Evolutionary conservation across 2,888 invertebrate species (phyloP).

Genomic region (Sialis fuliginosa): DNA sequence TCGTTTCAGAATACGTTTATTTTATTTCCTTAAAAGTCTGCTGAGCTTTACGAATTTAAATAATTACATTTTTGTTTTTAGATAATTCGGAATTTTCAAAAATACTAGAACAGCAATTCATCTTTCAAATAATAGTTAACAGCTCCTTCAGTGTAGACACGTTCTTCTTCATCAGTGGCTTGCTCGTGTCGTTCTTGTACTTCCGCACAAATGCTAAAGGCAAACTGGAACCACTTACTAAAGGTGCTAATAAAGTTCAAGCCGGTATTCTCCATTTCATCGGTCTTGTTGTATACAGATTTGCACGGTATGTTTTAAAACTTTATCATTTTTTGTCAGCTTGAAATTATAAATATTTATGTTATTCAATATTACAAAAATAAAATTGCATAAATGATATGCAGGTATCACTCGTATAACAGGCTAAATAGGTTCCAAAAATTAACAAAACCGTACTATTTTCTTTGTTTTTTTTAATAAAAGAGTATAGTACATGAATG

Average conservation of each 20-base stretch:
- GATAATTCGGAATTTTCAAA: slow-evolving; percentile 61
- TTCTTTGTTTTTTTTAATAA: too few relatives aligned
- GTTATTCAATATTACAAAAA: too few relatives aligned
- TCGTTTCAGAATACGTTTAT: too few relatives aligned
- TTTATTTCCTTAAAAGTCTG: too few relatives aligned
- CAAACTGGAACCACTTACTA: slow-evolving; percentile 43
- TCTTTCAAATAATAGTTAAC: slow-evolving; percentile 63
- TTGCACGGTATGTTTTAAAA: slow-evolving; percentile 38
- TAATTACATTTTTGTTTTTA: slow-evolving; percentile 3
- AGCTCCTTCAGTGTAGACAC: slow-evolving; percentile 69
- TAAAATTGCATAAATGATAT: too few relatives aligned
- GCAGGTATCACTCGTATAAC: too few relatives aligned
- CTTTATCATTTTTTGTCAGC: not conserved
- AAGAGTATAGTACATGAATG: too few relatives aligned
- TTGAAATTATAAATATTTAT: too few relatives aligned
- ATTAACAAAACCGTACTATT: too few relatives aligned
- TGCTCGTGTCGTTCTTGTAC: slow-evolving; percentile 70
- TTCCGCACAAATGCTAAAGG: slow-evolving; percentile 66
- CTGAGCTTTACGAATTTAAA: too few relatives aligned
- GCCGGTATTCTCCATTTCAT: slow-evolving; percentile 52
- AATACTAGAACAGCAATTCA: slow-evolving; percentile 57
- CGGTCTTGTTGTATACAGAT: slow-evolving; percentile 59
- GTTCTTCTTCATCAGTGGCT: slow-evolving; percentile 65
- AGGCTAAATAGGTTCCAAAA: too few relatives aligned
- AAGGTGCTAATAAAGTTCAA: slow-evolving; percentile 38